Conservation (phyloP, 92 coral and sea anemone genomes). For the Desmophyllum pertusum region DNA sequence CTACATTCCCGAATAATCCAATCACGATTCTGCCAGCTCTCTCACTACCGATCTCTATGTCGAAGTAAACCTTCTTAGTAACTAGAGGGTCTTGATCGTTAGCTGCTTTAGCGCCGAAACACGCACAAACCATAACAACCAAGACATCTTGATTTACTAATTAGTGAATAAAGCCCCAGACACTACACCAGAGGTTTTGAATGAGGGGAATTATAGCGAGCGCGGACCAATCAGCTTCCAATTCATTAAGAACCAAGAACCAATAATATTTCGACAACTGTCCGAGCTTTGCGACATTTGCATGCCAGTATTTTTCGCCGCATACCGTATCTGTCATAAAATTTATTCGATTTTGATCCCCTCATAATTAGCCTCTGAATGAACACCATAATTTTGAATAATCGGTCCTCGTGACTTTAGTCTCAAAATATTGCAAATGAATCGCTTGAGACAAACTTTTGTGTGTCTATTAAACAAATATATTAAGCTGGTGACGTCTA, state of each 20-base stretch:
- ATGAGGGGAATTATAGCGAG: background rate
- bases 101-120: conserved; percentile 47
- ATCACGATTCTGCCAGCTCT: conserved; percentile 82
- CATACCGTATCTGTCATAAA: too few species aligned
- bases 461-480: too few species aligned
- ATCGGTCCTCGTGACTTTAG: too few species aligned
- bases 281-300: background rate
- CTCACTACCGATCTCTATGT: conserved; percentile 81
- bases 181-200: background rate
- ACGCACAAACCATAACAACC: conserved; percentile 37
- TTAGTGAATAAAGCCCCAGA: conserved; percentile 29
- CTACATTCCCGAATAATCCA: conserved; percentile 87
- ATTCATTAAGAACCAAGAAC: background rate
- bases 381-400: too few species aligned
- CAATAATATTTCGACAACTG: conserved; percentile 32
- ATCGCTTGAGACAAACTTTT: too few species aligned
- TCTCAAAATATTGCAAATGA: too few species aligned
- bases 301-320: too few species aligned
- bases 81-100: conserved; percentile 33
- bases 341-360: too few species aligned
- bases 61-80: conserved; percentile 79
- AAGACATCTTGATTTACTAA: conserved; percentile 55
- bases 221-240: conserved; percentile 31
- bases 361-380: background rate
- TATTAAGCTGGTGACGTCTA: too few species aligned